Evolutionary conservation across 2,888 invertebrate species (phyloP).

Genomic region (Pammene aurita): DNA sequence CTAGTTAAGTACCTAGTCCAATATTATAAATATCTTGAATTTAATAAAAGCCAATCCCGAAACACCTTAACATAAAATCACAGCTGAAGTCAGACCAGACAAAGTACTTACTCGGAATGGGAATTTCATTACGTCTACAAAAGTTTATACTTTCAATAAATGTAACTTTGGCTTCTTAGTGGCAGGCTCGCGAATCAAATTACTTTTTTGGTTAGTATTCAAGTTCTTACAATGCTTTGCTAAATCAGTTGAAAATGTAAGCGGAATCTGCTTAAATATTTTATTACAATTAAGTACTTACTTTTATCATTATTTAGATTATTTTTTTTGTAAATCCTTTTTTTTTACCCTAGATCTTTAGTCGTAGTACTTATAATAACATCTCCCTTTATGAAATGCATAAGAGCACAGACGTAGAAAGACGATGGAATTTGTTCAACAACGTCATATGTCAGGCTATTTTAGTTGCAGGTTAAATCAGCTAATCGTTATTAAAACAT

Average conservation of each 20-base stretch:
- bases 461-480: no score
- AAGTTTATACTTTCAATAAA: slow-evolving; percentile 27
- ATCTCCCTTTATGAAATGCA: no score
- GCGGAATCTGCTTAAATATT: neutral
- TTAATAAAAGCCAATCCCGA: neutral
- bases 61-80: neutral
- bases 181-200: slow-evolving; percentile 8
- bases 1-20: neutral
- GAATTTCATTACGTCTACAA: slow-evolving; percentile 25
- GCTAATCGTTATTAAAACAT: no score
- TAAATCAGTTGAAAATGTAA: neutral
- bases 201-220: slow-evolving; percentile 11
- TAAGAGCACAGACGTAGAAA: no score
- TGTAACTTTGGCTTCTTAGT: slow-evolving; percentile 17
- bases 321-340: neutral
- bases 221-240: slow-evolving; percentile 1
- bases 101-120: slow-evolving; percentile 7
- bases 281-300: neutral
- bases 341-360: no score
- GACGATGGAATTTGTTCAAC: no score
- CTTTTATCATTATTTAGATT: neutral
- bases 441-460: no score
- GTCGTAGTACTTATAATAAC: no score
- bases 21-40: neutral
- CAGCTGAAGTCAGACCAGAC: neutral